These are phyloP conservation scores for Nomada fucata DNA, from an alignment of 2,888 invertebrate genomes.

Conservation along the genomic window DNA sequence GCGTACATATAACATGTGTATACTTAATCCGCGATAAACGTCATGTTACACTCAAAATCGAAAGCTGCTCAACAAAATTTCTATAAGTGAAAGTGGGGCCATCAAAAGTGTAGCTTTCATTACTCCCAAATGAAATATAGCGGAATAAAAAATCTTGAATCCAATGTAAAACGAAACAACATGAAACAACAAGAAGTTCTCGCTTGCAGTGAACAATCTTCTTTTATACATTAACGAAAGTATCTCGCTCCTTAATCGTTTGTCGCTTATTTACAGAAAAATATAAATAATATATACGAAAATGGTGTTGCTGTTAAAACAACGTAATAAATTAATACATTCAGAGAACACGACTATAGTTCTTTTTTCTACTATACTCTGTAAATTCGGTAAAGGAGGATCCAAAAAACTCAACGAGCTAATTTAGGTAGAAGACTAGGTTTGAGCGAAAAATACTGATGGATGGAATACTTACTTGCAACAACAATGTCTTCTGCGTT, in stretches of 20 bases:
- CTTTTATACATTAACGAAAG: too few species aligned
- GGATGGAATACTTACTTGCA: slow-evolving; percentile 86
- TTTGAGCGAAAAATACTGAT: background rate
- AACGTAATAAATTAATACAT: too few species aligned
- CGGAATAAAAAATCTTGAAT: background rate
- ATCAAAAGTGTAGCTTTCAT: background rate
- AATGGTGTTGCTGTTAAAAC: too few species aligned
- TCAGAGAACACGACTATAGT: too few species aligned
- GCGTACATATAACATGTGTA: background rate
- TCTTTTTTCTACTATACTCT: background rate
- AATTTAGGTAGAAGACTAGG: background rate
- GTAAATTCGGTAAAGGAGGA: background rate
- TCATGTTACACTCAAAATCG: background rate
- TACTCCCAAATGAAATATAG: background rate
- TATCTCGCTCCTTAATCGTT: too few species aligned
- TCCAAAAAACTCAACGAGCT: background rate
- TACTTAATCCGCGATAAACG: background rate
- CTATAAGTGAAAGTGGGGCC: background rate
- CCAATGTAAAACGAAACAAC: background rate
- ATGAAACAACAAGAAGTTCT: background rate
- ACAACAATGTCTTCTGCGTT: slow-evolving; percentile 93
- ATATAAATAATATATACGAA: too few species aligned
- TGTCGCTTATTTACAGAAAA: too few species aligned
- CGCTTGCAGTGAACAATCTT: too few species aligned
- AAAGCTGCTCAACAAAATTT: background rate